phyloP scores from a whole-genome alignment of 2,888 invertebrate genomes.

The Myathropa florea region DNA sequence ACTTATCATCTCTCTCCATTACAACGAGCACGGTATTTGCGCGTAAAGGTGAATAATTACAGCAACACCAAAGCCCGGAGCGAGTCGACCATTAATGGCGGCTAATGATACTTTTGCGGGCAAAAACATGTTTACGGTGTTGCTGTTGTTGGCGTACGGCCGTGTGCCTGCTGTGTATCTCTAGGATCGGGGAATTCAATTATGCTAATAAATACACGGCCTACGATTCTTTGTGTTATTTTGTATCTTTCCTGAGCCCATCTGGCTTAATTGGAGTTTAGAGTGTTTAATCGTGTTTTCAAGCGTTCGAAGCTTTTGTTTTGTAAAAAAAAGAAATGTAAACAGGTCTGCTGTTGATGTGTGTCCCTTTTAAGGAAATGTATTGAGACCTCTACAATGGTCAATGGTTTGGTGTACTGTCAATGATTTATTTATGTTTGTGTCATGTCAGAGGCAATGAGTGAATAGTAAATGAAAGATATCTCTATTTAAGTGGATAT shows the following conservation, averaged over 20 bases:
- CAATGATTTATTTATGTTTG: background rate
- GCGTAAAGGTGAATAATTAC: constrained; percentile 24
- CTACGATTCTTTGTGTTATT: constrained; percentile 19
- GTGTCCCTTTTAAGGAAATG: background rate
- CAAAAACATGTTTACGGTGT: constrained; percentile 22
- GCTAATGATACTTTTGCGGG: constrained; percentile 33
- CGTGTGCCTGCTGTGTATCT: background rate
- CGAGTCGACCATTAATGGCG: constrained; percentile 32
- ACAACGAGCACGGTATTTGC: constrained; percentile 28
- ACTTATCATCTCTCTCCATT: constrained; percentile 18
- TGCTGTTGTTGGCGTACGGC: background rate
- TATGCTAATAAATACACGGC: constrained; percentile 39
- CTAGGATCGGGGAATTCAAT: constrained; percentile 5
- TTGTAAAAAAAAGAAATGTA: background rate
- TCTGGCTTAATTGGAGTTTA: background rate
- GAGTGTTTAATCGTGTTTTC: constrained; percentile 10
- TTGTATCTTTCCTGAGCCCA: constrained; percentile 11
- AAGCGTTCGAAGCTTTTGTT: background rate
- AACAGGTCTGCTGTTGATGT: constrained; percentile 6
- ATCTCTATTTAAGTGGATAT: background rate
- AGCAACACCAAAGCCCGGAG: background rate
- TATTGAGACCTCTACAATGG: background rate
- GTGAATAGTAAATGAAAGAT: background rate
- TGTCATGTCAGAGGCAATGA: background rate
- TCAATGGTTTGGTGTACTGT: background rate